Evolutionary conservation across 2,797 vertebrate species (phyloP).

Genomic region (Platalea minor): DNA sequence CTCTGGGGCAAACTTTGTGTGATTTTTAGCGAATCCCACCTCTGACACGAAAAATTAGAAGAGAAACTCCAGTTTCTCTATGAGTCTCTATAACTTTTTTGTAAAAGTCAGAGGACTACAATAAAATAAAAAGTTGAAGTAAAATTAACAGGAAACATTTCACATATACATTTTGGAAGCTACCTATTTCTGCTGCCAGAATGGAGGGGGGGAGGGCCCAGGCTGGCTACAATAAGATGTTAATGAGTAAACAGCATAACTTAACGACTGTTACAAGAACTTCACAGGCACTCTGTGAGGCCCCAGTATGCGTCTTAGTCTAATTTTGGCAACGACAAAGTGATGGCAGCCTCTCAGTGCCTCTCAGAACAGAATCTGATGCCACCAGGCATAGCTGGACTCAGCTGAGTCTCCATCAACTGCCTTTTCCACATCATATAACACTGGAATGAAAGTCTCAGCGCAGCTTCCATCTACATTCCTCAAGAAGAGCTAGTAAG

Average conservation of each 20-base stretch:
- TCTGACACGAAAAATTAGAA: background rate
- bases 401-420: background rate
- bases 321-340: slow-evolving; percentile 20
- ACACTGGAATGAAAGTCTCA: background rate
- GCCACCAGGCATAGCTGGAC: background rate
- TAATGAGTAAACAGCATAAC: background rate
- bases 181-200: background rate
- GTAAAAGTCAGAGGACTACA: background rate
- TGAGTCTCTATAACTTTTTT: background rate
- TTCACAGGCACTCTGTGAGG: background rate
- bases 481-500: background rate
- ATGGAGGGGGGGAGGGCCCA: background rate
- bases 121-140: background rate
- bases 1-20: background rate
- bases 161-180: background rate
- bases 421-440: background rate
- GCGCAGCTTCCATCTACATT: background rate
- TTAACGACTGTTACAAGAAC: background rate
- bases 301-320: background rate
- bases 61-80: background rate
- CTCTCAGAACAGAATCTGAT: background rate
- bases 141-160: background rate
- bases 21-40: background rate
- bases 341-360: background rate
- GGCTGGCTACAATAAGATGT: background rate